A percentile compares a stretch with the other conserved stretches of the same genome.
These are phyloP conservation scores for Buphagus erythrorhynchus DNA, from an alignment of 2,797 vertebrate genomes.

Conservation along the genomic window DNA sequence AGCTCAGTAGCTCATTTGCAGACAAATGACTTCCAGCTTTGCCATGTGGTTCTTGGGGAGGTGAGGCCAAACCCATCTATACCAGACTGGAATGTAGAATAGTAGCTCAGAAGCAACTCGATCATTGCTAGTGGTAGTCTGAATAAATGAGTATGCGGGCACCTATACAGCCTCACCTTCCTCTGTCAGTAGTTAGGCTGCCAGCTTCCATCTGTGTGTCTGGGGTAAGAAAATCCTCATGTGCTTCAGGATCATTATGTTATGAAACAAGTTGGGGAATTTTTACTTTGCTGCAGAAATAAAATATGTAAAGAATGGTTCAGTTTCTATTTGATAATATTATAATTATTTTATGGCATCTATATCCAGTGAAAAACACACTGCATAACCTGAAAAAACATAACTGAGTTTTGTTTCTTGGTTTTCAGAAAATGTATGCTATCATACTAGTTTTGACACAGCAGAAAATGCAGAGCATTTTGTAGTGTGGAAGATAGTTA, in stretches of 20 bases:
- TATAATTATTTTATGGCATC: neutral
- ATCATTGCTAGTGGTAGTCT: neutral
- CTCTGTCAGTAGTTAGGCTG: neutral
- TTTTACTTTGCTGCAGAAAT: neutral
- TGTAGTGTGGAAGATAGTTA: slow-evolving; percentile 64
- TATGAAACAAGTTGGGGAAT: neutral
- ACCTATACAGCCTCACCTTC: neutral
- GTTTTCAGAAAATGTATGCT: slow-evolving; percentile 43
- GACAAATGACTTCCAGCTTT: neutral
- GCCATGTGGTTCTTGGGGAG: neutral
- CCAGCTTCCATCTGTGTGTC: neutral
- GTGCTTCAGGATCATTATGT: neutral
- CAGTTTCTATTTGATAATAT: neutral
- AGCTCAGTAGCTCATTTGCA: neutral
- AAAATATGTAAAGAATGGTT: neutral
- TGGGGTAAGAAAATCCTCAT: neutral
- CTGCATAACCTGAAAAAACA: neutral
- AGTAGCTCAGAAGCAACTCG: neutral
- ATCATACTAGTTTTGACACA: neutral
- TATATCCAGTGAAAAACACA: neutral
- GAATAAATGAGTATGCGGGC: neutral
- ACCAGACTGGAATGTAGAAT: neutral
- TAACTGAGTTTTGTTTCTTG: slow-evolving; percentile 8
- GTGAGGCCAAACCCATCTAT: neutral
- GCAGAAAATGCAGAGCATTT: slow-evolving; percentile 49